Base-by-base conservation (phyloP, 2,888 invertebrate species). In the Elysia crispata region DNA sequence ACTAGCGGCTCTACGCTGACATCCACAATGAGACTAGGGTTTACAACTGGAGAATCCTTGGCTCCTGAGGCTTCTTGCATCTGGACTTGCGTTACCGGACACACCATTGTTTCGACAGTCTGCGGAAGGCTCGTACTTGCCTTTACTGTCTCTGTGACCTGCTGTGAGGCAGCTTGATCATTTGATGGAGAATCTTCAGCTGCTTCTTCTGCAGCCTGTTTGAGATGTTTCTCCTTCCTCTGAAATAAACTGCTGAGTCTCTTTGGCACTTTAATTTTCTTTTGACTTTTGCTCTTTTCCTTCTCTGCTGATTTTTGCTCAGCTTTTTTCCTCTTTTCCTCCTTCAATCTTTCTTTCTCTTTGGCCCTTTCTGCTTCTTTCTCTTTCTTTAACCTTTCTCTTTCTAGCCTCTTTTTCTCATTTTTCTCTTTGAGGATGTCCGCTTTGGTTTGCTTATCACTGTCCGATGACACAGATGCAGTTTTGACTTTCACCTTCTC, bases 241-340 rank as follows among this genome's bases (percentile, higher is more conserved):
- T 70, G 49, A 76, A 76, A 76, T 72, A 62, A 73, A 49, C 60
- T 64, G 49, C 72, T 80, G 3, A 73, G 20, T 60, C 54, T 76
- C 62, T 80, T 62, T 64, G 72, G 28, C 20, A 76, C 64, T 69
- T 64, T 70, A 23, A 60, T 62, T 33, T 76, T 76, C 15, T 18
- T 54, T 11, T 80, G 72, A 50, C 8, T 28, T 49, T 72, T 76
- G 25, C 49, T 57, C 54, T 76, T 76, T n/a, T 72, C 30, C 30
- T 78, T 73, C 15, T 62, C 70, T 20, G 23, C 70, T 30, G 41
- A n/a, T 33, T 66, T 72, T 77, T 54, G 23, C n/a, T 76, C 57
- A 8, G 30, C 76, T 49, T 76, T 74, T 28, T 50, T 64, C 1
- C 33, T 15, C 31, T 64, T 66, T 15, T 50, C 41, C 33, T 66